A percentile compares a stretch with the other conserved stretches of the same genome.
These are phyloP conservation scores for Amphiura filiformis DNA, from an alignment of 35 echinoderm and acorn worm species.

Conservation along the genomic window DNA sequence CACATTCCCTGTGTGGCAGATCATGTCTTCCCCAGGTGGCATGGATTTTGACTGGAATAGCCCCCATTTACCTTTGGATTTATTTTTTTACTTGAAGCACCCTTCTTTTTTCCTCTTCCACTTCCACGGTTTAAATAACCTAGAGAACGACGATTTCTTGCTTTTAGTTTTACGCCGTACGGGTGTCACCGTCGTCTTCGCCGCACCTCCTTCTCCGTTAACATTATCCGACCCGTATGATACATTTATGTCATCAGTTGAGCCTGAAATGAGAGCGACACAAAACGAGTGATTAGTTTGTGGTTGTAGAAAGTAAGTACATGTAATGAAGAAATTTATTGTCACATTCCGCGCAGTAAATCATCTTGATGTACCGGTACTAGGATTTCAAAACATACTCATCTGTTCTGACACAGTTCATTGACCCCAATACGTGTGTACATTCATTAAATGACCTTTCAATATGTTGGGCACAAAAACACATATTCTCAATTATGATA, in stretches of 20 bases:
- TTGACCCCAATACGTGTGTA: too few relatives aligned
- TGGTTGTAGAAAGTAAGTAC: neutral
- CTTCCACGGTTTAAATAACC: constrained; percentile 92
- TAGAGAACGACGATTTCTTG: constrained; percentile 73
- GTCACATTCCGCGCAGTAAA: neutral
- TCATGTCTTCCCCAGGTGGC: too few relatives aligned
- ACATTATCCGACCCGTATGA: constrained; percentile 50
- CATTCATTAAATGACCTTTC: too few relatives aligned
- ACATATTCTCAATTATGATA: too few relatives aligned
- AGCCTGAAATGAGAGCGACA: constrained; percentile 17
- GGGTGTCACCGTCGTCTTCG: constrained; percentile 33
- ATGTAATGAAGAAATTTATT: neutral
- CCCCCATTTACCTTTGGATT: constrained; percentile 14
- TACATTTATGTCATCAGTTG: constrained; percentile 69
- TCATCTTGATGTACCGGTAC: too few relatives aligned
- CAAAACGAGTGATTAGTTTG: neutral
- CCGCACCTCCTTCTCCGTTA: neutral
- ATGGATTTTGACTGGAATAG: too few relatives aligned
- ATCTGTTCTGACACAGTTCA: too few relatives aligned
- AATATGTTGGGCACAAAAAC: too few relatives aligned
- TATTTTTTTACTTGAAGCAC: neutral
- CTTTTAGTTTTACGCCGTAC: constrained; percentile 49
- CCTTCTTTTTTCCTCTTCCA: constrained; percentile 96
- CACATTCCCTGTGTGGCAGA: too few relatives aligned
- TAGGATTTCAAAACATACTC: too few relatives aligned